Conservation (phyloP, 2,797 vertebrate species). For the Strix occidentalis region DNA sequence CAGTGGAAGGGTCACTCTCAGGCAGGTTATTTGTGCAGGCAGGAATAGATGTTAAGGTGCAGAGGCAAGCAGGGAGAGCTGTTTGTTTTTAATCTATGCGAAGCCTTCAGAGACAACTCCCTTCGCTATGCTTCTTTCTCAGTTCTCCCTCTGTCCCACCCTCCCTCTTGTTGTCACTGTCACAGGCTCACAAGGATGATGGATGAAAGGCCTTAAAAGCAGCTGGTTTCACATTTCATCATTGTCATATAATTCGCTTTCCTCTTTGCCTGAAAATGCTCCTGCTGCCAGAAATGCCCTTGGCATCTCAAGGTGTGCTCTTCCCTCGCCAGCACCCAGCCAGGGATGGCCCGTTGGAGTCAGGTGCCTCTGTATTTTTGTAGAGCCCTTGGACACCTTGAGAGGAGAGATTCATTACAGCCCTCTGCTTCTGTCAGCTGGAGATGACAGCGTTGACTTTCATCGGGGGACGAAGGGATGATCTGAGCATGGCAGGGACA, state of each 20-base stretch:
- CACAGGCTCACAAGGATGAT: conserved; percentile 38
- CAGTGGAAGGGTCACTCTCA: neutral
- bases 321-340: rapidly evolving
- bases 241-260: conserved; percentile 31
- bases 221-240: conserved; percentile 54
- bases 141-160: neutral
- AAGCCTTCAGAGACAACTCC: neutral
- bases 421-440: neutral
- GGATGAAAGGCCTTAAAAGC: conserved; percentile 60
- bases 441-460: neutral
- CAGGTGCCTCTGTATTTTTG: neutral
- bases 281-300: conserved; percentile 36
- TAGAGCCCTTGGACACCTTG: neutral
- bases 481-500: neutral
- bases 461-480: rapidly evolving
- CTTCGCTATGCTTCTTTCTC: neutral
- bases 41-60: neutral
- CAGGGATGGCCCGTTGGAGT: neutral
- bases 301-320: conserved; percentile 11
- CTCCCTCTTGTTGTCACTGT: conserved; percentile 42
- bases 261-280: neutral
- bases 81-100: conserved; percentile 9
- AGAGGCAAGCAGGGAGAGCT: neutral
- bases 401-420: neutral
- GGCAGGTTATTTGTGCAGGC: neutral